phyloP scores from a whole-genome alignment of 2,888 invertebrate genomes.

The Pantelozetes paolii region DNA sequence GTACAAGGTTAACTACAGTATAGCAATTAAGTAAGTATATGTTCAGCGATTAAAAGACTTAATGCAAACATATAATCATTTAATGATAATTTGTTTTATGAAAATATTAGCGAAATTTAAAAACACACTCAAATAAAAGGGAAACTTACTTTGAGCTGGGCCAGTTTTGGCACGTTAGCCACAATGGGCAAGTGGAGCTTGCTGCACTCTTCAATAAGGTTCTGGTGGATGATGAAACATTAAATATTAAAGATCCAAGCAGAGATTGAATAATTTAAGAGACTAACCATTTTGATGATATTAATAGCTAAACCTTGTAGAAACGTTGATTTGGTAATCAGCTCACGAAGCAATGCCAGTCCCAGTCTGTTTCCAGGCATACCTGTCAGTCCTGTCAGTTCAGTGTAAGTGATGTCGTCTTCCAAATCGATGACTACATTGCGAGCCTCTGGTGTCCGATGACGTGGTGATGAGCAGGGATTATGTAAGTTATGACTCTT shows the following conservation, averaged over 20 bases:
- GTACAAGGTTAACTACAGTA: not conserved
- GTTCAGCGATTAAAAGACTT: too few relatives aligned
- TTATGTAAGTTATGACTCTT: slow-evolving; percentile 14
- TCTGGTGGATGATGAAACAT: too few relatives aligned
- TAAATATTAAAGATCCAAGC: too few relatives aligned
- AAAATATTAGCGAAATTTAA: too few relatives aligned
- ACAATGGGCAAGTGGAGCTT: slow-evolving; percentile 38
- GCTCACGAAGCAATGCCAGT: slow-evolving; percentile 18
- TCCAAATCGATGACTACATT: not conserved
- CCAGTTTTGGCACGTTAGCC: slow-evolving; percentile 41
- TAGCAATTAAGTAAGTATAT: not conserved
- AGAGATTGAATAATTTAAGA: too few relatives aligned
- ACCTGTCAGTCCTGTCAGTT: not conserved
- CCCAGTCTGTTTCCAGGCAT: slow-evolving; percentile 17
- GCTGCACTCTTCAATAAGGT: slow-evolving; percentile 43
- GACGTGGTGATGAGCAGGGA: slow-evolving; percentile 14
- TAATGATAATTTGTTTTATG: too few relatives aligned
- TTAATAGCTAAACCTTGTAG: slow-evolving; percentile 12
- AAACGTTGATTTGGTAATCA: slow-evolving; percentile 26
- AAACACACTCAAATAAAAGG: too few relatives aligned
- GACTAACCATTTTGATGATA: slow-evolving; percentile 21
- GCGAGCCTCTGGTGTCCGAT: not conserved
- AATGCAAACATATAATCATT: not conserved
- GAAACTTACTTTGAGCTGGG: slow-evolving; percentile 42
- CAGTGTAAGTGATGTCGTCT: slow-evolving; percentile 8